Evolutionary conservation across 2,797 vertebrate genomes (phyloP), one percentile per base, ranked within the genome.

Genomic region (Cheirogaleus major): DNA sequence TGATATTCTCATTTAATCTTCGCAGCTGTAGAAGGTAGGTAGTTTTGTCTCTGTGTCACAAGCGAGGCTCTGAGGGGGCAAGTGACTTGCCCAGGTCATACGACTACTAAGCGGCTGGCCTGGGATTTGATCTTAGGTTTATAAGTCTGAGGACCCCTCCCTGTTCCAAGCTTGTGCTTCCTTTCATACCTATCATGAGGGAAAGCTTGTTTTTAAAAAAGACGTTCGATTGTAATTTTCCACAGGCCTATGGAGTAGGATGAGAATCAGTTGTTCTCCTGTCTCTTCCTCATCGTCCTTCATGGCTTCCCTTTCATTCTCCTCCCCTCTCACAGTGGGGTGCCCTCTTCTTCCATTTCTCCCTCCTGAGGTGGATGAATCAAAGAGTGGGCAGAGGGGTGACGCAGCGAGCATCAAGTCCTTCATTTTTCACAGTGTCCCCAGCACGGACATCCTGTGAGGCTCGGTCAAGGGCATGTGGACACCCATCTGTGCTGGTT

Each of bases 61-160:
- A 65, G 73, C 7, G 30, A 90, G 81, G n/a, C 69, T 89, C 32
- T 50, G 55, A 41, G 55, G 38, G 61, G 9, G 92, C 70, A 59
- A 9, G 23, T 61, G 59, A 50, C 22, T 45, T 81, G 12, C 25
- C 11, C 10, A 73, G 57, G 57, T 78, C 52, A n/a, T 76, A 2
- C 22, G 38, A 35, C 7, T n/a, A 52, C 9, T 55, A 73, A 96
- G 38, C n/a, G 11, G 35, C 45, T 95, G 14, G 82, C 22, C 1
- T 41, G 38, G 75, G 52, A 82, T 92, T 92, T 72, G n/a, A 17
- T 65, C 55, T 91, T 75, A 94, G 13, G 15, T 83, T 91, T 88
- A 38, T 85, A 93, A 72, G 18, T 85, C 35, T n/a, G 30, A 90
- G 35, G 69, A 63, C 32, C 35, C 14, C 6, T 89, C 57, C 32